Base-by-base conservation (phyloP, 2,888 invertebrate genomes). In the Agrochola macilenta region DNA sequence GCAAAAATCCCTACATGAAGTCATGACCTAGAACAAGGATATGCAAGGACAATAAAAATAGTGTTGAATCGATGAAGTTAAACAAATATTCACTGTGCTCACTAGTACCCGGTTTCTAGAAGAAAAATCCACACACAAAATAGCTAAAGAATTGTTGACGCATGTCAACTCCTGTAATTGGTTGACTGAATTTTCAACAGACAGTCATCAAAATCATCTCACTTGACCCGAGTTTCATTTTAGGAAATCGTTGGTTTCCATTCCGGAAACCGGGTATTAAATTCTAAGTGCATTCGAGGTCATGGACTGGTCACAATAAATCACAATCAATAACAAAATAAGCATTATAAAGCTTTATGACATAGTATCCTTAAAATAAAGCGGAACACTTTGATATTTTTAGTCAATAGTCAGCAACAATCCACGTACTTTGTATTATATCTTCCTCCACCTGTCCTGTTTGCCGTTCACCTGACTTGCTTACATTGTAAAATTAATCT, bases 401-500 rank as follows among this genome's bases (percentile, higher is more conserved):
- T 65, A 66, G 23, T 82, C 35, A 58, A 72, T 63, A 69, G 5
- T 60, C 65, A 58, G 43, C 26, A 57, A 82, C 60, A 69, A 66
- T 58, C 23, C 72, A 85, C 82, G 46, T 85, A 76, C 82, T 82
- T 82, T 82, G 57, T 72, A 26, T 63, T 20, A 64, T 46, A 60
- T 52, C 61, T 82, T 58, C 69, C 69, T 85, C 30, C 77, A 72
- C 82, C 77, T 58, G 35, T 43, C 26, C 7, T 49, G 39, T 43
- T 70, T 66, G 46, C 30, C 17, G 72, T 30, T 39, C 65, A 69
- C 63, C 61, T 35, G 57, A 35, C 12, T 80, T 57, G 26, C 43
- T 58, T 57, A 52, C 60, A 75, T 68, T 71, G 23, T 23, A 63
- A 69, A 64, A 57, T 57, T 26, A 57, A 68, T 58, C 23, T 70